These are phyloP conservation scores for Coronaproctus castanopsis DNA, from an alignment of 2,888 invertebrate genomes.

Conservation along the genomic window DNA sequence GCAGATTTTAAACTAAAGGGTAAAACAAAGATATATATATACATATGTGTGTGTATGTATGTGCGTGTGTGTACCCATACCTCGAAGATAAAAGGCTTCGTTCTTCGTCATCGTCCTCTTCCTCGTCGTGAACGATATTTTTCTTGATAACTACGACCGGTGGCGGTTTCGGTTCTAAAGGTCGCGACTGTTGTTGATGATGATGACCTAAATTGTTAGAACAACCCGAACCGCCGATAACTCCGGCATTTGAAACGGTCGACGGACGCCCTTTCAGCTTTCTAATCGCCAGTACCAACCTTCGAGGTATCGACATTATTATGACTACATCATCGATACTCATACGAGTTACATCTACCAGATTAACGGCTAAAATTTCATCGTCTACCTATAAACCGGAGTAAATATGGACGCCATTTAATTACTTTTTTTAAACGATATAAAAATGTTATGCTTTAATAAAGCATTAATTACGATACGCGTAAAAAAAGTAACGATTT, in stretches of 20 bases:
- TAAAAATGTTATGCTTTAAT: no score
- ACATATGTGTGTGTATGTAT: no score
- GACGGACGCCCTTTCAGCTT: constrained; percentile 37
- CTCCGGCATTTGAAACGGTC: constrained; percentile 21
- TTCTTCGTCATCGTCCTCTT: constrained; percentile 18
- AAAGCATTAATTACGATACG: no score
- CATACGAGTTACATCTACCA: constrained; percentile 95
- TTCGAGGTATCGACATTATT: constrained; percentile 94
- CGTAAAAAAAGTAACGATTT: constrained; percentile 1
- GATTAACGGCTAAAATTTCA: constrained; percentile 92
- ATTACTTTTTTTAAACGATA: no score
- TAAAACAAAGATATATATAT: no score
- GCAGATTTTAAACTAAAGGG: no score
- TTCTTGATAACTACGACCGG: constrained; percentile 76
- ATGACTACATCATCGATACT: constrained; percentile 97
- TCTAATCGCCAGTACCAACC: constrained; percentile 80
- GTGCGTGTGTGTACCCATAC: no score
- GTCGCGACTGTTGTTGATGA: constrained; percentile 34
- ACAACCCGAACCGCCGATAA: constrained; percentile 30
- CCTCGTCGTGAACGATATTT: constrained; percentile 54
- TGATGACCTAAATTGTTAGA: constrained; percentile 23
- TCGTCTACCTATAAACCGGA: constrained; percentile 55
- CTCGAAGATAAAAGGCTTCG: constrained; percentile 10
- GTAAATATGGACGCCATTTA: constrained; percentile 11
- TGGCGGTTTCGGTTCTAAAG: constrained; percentile 59